Percentiles rank a stretch among this genome's conserved stretches.
Evolutionary conservation across 1,140 invertebrate species (phyloP).

Genomic region (Drosophila nikananu): DNA sequence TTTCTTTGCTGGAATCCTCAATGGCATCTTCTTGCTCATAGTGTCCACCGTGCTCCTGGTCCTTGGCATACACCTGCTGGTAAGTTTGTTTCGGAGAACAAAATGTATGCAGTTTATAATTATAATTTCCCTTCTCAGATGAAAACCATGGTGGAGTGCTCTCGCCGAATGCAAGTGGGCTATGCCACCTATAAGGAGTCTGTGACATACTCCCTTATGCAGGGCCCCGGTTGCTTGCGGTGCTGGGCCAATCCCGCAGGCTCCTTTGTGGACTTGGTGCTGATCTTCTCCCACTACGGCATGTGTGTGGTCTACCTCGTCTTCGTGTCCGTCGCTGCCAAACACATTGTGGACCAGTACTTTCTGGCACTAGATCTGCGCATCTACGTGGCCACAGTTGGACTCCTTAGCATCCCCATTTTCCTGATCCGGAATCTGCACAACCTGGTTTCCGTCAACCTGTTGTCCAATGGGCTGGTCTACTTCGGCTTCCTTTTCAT

Average conservation of each 20-base stretch:
- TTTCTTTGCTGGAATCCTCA: conserved; percentile 17
- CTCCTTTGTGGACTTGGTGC: conserved; percentile 17
- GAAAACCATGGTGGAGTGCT: conserved; percentile 17
- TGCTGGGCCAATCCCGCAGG: neutral
- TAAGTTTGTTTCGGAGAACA: neutral
- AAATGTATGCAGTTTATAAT: neutral
- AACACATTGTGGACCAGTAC: conserved; percentile 17
- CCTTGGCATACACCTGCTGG: conserved; percentile 53
- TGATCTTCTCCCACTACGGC: conserved; percentile 36
- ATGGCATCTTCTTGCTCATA: conserved; percentile 17
- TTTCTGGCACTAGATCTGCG: neutral
- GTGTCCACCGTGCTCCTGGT: conserved; percentile 13
- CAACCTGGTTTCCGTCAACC: conserved; percentile 39
- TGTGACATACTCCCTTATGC: conserved; percentile 33
- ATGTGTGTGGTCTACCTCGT: conserved; percentile 39
- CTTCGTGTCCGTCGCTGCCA: conserved; percentile 22
- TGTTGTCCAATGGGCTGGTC: conserved; percentile 17
- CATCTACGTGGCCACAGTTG: conserved; percentile 15
- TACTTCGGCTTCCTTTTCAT: conserved; percentile 31
- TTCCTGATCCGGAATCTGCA: conserved; percentile 43
- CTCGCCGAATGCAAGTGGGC: conserved; percentile 24
- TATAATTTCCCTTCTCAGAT: neutral
- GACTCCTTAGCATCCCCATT: conserved; percentile 6
- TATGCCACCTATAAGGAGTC: conserved; percentile 37
- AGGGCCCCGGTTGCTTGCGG: conserved; percentile 21